Conservation (phyloP, 2,113 vertebrate genomes). For the Pleuronectes platessa region DNA sequence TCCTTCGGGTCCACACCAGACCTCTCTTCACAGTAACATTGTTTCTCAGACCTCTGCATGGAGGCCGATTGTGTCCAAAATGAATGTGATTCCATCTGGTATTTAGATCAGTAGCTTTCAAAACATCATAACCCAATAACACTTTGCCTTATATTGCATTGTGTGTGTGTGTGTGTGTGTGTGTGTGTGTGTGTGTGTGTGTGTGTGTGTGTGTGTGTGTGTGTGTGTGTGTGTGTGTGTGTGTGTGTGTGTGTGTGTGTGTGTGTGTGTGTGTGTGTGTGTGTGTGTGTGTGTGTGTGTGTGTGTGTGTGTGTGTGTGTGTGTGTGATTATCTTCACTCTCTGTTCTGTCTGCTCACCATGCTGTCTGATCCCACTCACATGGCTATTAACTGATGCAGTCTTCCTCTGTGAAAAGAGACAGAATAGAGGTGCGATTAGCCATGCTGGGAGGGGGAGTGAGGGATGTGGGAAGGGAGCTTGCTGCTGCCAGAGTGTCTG, state of each 20-base stretch:
- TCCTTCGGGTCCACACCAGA: conserved; percentile 23
- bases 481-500: conserved; percentile 91
- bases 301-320: not conserved
- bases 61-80: conserved; percentile 33
- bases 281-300: not conserved
- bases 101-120: conserved; percentile 46
- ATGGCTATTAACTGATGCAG: conserved; percentile 71
- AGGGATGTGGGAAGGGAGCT: conserved; percentile 65
- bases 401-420: conserved; percentile 76
- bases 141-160: conserved; percentile 1
- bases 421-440: conserved; percentile 81
- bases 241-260: not conserved
- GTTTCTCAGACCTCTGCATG: conserved; percentile 33
- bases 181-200: not conserved
- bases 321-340: conserved; percentile 22
- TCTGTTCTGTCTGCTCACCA: conserved; percentile 30
- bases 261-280: not conserved
- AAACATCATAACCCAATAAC: conserved; percentile 34
- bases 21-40: conserved; percentile 31
- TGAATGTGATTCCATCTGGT: conserved; percentile 40
- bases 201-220: too few species aligned
- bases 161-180: not conserved
- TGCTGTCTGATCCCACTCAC: conserved; percentile 60
- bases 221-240: not conserved
- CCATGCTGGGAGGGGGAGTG: conserved; percentile 66